A percentile compares a stretch with the other conserved stretches of the same genome.
These are phyloP conservation scores for Drosophila meridionalis DNA, from an alignment of 2,888 invertebrate species.

Conservation along the genomic window DNA sequence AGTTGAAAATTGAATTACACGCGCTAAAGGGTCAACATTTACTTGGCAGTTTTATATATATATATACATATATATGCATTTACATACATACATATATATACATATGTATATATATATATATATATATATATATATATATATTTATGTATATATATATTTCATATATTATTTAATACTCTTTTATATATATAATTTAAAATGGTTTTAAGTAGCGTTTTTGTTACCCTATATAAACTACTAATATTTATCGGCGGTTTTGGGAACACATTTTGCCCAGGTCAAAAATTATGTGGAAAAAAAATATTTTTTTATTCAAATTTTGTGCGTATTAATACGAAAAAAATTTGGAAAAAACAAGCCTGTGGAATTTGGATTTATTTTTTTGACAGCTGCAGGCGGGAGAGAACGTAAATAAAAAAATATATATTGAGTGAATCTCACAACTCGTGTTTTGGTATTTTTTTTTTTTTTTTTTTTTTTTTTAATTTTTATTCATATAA, in stretches of 20 bases:
- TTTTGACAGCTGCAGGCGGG: conserved; percentile 40
- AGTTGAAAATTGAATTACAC: conserved; percentile 39
- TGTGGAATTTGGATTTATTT: conserved; percentile 6
- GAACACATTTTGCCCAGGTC: conserved; percentile 76
- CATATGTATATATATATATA: conserved; percentile 1
- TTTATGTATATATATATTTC: conserved; percentile 24
- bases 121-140: conserved; percentile 2
- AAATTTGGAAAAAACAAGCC: conserved; percentile 10
- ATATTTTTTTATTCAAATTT: conserved; percentile 36
- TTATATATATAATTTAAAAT: conserved; percentile 26
- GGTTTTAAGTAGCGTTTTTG: conserved; percentile 47
- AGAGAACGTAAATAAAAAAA: conserved; percentile 4
- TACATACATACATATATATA: conserved; percentile 21
- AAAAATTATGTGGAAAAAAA: conserved; percentile 21
- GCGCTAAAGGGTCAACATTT: conserved; percentile 74
- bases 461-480: conserved; percentile 8
- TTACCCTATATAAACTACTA: conserved; percentile 79
- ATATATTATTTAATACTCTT: conserved; percentile 34
- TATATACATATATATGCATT: conserved; percentile 15
- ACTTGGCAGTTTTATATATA: conserved; percentile 68
- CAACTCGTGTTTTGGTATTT: conserved; percentile 42
- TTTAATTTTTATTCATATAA: background rate
- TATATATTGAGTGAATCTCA: conserved; percentile 54
- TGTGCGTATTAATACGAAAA: conserved; percentile 60
- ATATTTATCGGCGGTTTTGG: conserved; percentile 80